Evolutionary conservation across 2,888 invertebrate species (phyloP).

Genomic region (Pristionchus exspectatus): DNA sequence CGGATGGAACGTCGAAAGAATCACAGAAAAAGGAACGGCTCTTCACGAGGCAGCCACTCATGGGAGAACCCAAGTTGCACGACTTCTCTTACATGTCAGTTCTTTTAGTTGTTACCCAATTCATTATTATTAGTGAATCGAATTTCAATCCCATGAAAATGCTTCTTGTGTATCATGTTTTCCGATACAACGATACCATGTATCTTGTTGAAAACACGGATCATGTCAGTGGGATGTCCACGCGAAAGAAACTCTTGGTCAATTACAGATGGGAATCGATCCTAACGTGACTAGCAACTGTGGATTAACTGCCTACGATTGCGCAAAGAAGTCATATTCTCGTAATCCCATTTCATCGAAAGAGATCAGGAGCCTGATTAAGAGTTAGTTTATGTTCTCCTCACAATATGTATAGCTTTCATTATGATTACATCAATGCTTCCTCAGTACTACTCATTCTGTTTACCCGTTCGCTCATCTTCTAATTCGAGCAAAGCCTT

Average conservation of each 20-base stretch:
- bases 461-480: constrained; percentile 27
- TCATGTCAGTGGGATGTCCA: too few relatives aligned
- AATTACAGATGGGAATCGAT: constrained; percentile 80
- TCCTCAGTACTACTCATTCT: background rate
- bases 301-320: constrained; percentile 81
- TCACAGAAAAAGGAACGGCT: constrained; percentile 80
- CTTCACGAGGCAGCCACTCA: constrained; percentile 81
- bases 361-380: constrained; percentile 81
- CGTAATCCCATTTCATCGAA: constrained; percentile 79
- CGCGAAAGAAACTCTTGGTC: background rate
- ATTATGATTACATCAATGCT: background rate
- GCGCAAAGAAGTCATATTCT: constrained; percentile 80
- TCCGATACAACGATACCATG: too few relatives aligned
- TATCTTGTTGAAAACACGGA: too few relatives aligned
- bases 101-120: too few relatives aligned
- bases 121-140: too few relatives aligned
- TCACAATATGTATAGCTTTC: background rate
- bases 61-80: constrained; percentile 81
- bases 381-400: constrained; percentile 79
- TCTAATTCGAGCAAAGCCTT: background rate
- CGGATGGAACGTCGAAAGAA: constrained; percentile 80
- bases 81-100: constrained; percentile 78
- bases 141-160: too few relatives aligned
- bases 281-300: constrained; percentile 80
- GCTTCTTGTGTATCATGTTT: too few relatives aligned